Percentiles rank a stretch among this genome's conserved stretches.
Conservation (phyloP, 2,797 vertebrate species). For the Eidolon dupreanum region DNA sequence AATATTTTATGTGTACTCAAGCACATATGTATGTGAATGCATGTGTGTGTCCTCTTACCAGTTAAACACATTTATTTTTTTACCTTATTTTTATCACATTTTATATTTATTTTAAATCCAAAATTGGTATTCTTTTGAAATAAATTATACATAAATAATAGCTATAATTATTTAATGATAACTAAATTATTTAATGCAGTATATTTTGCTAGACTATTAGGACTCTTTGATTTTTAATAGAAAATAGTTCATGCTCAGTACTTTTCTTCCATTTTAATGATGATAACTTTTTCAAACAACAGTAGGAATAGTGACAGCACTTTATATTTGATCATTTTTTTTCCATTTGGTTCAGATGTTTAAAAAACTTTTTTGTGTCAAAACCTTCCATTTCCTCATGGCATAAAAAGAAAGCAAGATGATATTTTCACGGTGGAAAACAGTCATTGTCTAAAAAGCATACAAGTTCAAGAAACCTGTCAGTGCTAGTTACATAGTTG, state of each 20-base stretch:
- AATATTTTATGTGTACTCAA: not conserved
- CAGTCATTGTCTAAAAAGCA: not conserved
- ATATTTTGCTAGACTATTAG: conserved; percentile 10
- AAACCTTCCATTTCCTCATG: not conserved
- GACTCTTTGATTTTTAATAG: conserved; percentile 11
- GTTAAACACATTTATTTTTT: conserved; percentile 16
- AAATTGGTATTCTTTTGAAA: not conserved
- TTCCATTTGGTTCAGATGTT: not conserved
- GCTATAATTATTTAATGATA: not conserved
- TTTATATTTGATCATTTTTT: not conserved
- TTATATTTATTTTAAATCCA: conserved; percentile 18
- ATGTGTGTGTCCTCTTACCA: not conserved
- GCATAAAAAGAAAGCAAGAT: conserved; percentile 14
- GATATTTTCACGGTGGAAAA: not conserved
- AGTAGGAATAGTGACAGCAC: not conserved
- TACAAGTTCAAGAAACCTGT: not conserved
- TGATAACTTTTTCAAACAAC: not conserved
- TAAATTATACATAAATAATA: not conserved
- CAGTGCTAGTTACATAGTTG: not conserved
- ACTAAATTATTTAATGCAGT: not conserved
- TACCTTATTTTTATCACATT: not conserved
- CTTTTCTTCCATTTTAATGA: conserved; percentile 8
- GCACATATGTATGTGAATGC: not conserved
- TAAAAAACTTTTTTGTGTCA: not conserved
- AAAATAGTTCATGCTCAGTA: conserved; percentile 6